A percentile compares a stretch with the other conserved stretches of the same genome.
phyloP scores from a whole-genome alignment of 2,113 vertebrate genomes.

The mouse (Mus musculus) region GRCm39 chrX:52238001-52238500 shows the following conservation, averaged over 20 bases:
- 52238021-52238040: neutral
- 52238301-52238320: neutral
- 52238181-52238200: neutral
- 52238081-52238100: neutral
- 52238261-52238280: neutral
- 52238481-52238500: neutral
- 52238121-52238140: neutral
- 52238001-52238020: neutral
- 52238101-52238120: neutral
- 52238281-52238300: neutral
- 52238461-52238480: neutral
- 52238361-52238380: neutral
- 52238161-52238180: neutral
- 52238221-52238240: neutral
- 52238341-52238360: neutral
- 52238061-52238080: neutral
- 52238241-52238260: neutral
- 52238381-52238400: neutral
- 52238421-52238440: neutral
- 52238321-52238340: neutral
- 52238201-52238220: neutral
- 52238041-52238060: neutral
- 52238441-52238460: conserved; percentile 15
- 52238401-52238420: neutral
- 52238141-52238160: conserved; percentile 29